Percentiles rank a stretch among this genome's conserved stretches.
phyloP scores from a whole-genome alignment of 35 echinoderm and acorn worm species.

The Eucidaris tribuloides region DNA sequence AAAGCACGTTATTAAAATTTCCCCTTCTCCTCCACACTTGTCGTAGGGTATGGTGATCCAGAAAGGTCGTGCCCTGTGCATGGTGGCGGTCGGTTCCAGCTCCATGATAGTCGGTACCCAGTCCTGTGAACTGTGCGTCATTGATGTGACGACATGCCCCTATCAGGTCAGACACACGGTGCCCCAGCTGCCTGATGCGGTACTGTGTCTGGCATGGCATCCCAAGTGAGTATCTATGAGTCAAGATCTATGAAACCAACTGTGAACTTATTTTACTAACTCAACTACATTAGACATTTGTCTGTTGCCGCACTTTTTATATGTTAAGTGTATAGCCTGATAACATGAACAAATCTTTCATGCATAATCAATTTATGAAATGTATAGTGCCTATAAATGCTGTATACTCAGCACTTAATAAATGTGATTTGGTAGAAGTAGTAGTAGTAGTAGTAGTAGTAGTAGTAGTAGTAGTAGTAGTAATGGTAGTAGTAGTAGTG shows the following conservation, averaged over 20 bases:
- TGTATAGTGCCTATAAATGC: no score
- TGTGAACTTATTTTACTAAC: no score
- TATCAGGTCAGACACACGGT: conserved; percentile 56
- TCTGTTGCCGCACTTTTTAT: no score
- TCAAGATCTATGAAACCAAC: not conserved
- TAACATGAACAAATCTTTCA: no score
- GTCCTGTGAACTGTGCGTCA: conserved; percentile 50
- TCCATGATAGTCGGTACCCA: conserved; percentile 76
- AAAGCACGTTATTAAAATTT: not conserved
- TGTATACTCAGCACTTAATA: no score
- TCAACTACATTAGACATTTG: no score
- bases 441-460: not conserved
- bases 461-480: not conserved
- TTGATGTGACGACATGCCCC: conserved; percentile 43
- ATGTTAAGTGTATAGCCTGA: no score
- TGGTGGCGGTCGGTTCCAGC: conserved; percentile 56
- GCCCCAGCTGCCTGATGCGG: conserved; percentile 41
- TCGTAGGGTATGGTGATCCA: conserved; percentile 64
- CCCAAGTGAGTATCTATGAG: conserved; percentile 35
- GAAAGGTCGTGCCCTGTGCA: conserved; percentile 75
- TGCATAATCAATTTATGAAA: no score
- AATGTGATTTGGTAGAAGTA: no score
- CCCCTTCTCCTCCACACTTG: not conserved
- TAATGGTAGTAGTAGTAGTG: no score
- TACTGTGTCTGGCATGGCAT: conserved; percentile 58